A percentile compares a stretch with the other conserved stretches of the same genome.
These are phyloP conservation scores for Aramus guarauna DNA, from an alignment of 2,113 vertebrate species.

Conservation along the genomic window DNA sequence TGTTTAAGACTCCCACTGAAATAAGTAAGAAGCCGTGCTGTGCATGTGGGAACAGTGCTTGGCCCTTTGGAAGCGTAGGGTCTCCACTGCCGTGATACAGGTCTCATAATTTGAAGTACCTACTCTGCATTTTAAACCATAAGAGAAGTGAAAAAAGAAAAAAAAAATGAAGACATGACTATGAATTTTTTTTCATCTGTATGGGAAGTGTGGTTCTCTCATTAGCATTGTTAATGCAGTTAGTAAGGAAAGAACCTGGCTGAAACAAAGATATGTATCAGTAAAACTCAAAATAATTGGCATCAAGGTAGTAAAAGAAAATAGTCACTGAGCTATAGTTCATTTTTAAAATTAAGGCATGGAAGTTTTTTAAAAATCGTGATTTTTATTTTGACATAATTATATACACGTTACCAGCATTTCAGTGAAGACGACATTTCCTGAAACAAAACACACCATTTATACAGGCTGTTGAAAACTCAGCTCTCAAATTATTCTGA, in stretches of 20 bases:
- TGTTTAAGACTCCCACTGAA: not conserved
- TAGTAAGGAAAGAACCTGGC: not conserved
- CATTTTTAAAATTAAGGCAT: not conserved
- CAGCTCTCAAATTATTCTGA: slow-evolving; percentile 61
- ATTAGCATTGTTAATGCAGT: slow-evolving; percentile 19
- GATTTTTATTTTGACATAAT: slow-evolving; percentile 40
- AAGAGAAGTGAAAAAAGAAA: not conserved
- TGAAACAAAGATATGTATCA: not conserved
- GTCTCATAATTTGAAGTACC: not conserved
- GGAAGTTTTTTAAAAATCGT: not conserved
- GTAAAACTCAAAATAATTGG: slow-evolving; percentile 30
- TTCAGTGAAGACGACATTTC: not conserved
- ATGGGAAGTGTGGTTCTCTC: not conserved
- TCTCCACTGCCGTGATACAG: not conserved
- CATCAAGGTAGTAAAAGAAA: not conserved
- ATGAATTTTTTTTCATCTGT: not conserved
- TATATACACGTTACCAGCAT: not conserved
- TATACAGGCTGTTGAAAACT: slow-evolving; percentile 41
- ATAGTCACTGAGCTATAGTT: not conserved
- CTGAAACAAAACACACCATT: slow-evolving; percentile 52
- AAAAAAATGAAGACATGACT: not conserved
- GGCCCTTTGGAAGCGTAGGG: not conserved
- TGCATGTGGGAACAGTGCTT: not conserved
- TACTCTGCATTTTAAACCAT: not conserved
- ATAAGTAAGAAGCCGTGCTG: not conserved